These are phyloP conservation scores for Melieria crassipennis DNA, from an alignment of 2,888 invertebrate genomes.

Conservation along the genomic window DNA sequence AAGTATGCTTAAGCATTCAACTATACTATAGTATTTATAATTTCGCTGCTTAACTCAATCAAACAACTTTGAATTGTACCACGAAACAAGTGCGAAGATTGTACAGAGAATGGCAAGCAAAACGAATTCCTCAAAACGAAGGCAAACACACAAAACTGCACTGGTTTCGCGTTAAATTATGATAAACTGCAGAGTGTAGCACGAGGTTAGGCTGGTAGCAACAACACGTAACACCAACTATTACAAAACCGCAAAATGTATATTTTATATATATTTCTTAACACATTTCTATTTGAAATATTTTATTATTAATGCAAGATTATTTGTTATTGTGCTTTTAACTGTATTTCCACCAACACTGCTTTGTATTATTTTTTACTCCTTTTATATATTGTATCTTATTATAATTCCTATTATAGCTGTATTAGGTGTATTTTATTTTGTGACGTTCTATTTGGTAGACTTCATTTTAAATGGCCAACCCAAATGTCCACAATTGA, in stretches of 20 bases:
- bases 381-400: background rate
- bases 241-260: constrained; percentile 21
- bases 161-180: too few species aligned
- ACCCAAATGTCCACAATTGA: too few species aligned
- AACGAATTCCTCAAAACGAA: background rate
- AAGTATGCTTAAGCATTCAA: constrained; percentile 24
- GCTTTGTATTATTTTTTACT: background rate
- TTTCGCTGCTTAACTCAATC: constrained; percentile 10
- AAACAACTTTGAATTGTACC: background rate
- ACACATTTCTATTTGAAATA: background rate
- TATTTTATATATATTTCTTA: constrained; percentile 30
- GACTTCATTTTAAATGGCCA: constrained; percentile 13
- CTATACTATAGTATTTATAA: constrained; percentile 28
- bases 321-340: constrained; percentile 4
- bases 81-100: constrained; percentile 5
- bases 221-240: constrained; percentile 11
- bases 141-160: background rate
- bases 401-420: constrained; percentile 19
- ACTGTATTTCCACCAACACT: background rate
- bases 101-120: background rate
- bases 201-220: background rate
- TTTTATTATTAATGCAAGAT: constrained; percentile 2
- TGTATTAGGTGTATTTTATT: constrained; percentile 15
- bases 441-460: constrained; percentile 9
- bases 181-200: too few species aligned